Evolutionary conservation across 2,888 invertebrate genomes (phyloP), one percentile per base, ranked within the genome.

Genomic region (Ennomos fuscantarius): DNA sequence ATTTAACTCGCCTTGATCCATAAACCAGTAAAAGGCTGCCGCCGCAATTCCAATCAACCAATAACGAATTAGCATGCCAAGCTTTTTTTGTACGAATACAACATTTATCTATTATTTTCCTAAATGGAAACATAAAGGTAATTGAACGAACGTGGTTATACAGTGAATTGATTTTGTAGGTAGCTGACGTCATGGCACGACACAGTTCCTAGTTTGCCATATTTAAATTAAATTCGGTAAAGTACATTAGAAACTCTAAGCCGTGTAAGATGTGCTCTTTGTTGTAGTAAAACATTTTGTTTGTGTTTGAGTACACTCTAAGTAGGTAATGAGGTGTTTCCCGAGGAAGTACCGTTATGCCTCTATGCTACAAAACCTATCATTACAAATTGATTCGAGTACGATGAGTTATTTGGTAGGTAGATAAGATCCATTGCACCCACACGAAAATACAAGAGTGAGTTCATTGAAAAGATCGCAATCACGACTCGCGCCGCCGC

Each of bases 391-490:
- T 54, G 44, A 58, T 62, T 60, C 49, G 58, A 54, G 49, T 49
- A 45, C 53, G 58, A 49, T 60, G 56, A 66, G 48, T 58, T 62
- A 63, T 66, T 49, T 54, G 11, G 11, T 48, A 47, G 58, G 12
- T 48, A 47, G 58, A 63, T 65, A 55, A 33, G 37, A 60, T 60
- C 57, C 48, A 60, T 47, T 51, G 70, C 81, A 69, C 84, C 82
- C 75, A 81, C 84, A 65, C 59, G 54, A 60, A 58, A 66, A 69
- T 74, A 72, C 79, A 76, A 76, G 78, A 81, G 74, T 70, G 76
- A 76, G 80, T 82, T 82, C 80, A 84, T 79, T 84, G 84, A 79
- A 84, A 81, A 84, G 82, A 86, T 84, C 72, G 76, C 78, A 83
- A 86, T 83, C 84, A 70, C 71, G 56, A 70, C 69, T 71, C 33